Evolutionary conservation across 2,113 vertebrate species (phyloP).

Genomic region (Bufo gargarizans): DNA sequence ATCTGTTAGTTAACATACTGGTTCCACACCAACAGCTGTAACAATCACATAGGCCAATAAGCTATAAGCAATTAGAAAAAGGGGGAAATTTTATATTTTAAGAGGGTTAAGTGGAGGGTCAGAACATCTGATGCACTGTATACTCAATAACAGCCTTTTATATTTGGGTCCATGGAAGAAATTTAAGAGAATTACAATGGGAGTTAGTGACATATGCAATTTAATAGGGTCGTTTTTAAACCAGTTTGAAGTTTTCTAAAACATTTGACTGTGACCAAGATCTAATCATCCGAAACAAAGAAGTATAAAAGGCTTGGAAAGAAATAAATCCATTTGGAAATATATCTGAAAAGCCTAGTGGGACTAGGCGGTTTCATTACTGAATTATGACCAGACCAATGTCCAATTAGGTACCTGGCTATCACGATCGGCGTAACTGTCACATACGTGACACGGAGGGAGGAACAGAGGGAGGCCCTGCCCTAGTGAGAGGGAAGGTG

Average conservation of each 20-base stretch:
- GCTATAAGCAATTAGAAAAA: no score
- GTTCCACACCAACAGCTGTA: no score
- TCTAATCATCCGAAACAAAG: neutral
- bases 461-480: no score
- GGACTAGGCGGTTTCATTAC: neutral
- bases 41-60: no score
- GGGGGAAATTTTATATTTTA: no score
- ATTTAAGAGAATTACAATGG: neutral
- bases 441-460: no score
- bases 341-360: neutral
- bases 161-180: neutral
- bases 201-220: neutral
- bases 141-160: neutral
- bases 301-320: neutral
- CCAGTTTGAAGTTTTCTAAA: neutral
- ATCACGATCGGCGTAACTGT: no score
- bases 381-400: slow-evolving; percentile 34
- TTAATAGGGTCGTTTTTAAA: no score
- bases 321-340: slow-evolving; percentile 1
- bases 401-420: slow-evolving; percentile 25
- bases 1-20: no score
- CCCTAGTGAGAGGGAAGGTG: no score
- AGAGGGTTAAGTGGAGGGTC: no score
- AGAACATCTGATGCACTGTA: no score
- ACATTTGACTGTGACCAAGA: neutral